Base-by-base conservation (phyloP, 2,888 invertebrate genomes). In the Augiades crinisus region DNA sequence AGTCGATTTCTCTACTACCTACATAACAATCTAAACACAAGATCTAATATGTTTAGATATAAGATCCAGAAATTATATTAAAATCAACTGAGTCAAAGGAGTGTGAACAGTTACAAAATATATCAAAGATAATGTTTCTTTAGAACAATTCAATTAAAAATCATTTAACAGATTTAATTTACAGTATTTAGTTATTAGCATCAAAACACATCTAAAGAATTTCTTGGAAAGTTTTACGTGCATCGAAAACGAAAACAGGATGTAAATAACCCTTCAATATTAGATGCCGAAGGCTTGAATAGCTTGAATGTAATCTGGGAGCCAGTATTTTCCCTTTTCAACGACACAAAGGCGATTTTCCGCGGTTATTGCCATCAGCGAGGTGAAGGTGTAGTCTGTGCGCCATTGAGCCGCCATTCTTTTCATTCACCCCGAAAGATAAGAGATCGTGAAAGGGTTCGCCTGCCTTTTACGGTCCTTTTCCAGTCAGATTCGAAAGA, bases 321-420 rank as follows among this genome's bases (percentile, higher is more conserved):
- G 69, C 60, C 72, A 70, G 74, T 74, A 74, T 79, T 78, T 81
- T 71, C 70, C 58, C 74, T 78, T 78, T 30, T 81, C 74, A 68
- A 65, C 67, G 68, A 68, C 78, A 70, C 78, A 80, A 84, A 82
- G 77, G 81, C 81, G 68, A 80, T 81, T 80, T 79, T 81, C 66
- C 70, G 67, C 63, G 70, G 78, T 73, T 81, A 77, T 78, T 72
- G 75, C 72, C 69, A 72, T 76, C 72, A 72, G 70, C 60, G 67
- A 72, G 58, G 57, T 12, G 41, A 3, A 41, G 16, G 44, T 44
- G 44, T 50, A 44, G 50, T 22, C 41, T n/a, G 43, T 50, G 41
- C 21, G 27, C 49, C 12, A 38, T 51, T 43, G 49, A 36, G 30
- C 17, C 27, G n/a, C 34, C 22, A 14, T 50, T 51, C 38, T 31